These are phyloP conservation scores for Calameuta pallipes DNA, from an alignment of 2,888 invertebrate genomes.

Conservation along the genomic window DNA sequence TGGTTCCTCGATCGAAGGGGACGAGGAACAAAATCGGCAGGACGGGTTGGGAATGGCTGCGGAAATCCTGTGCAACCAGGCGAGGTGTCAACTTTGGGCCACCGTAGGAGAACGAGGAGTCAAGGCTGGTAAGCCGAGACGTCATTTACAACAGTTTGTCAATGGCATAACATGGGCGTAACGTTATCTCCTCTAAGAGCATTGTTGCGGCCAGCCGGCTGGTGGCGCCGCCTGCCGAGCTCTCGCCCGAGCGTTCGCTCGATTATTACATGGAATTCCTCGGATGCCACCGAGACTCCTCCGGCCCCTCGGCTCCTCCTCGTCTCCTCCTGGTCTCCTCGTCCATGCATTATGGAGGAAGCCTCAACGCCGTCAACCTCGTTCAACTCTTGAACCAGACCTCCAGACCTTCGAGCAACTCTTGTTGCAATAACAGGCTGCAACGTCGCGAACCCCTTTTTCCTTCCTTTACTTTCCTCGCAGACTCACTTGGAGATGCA, in stretches of 20 bases:
- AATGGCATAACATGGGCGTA: neutral
- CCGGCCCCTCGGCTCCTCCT: conserved; percentile 19
- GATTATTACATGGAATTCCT: conserved; percentile 65
- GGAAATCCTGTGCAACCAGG: neutral
- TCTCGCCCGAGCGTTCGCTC: conserved; percentile 50
- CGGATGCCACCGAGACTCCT: conserved; percentile 58
- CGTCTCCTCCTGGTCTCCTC: too few species aligned
- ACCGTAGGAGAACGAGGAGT: neutral
- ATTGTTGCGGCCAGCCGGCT: conserved; percentile 43
- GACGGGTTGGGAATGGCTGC: too few species aligned
- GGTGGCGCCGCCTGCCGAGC: conserved; percentile 59
- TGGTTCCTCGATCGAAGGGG: neutral
- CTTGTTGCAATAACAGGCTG: neutral
- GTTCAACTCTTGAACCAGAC: too few species aligned
- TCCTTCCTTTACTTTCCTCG: conserved; percentile 25
- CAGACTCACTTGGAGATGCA: neutral
- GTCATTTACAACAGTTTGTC: neutral
- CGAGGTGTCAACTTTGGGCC: neutral
- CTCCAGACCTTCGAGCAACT: neutral
- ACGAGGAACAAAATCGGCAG: neutral
- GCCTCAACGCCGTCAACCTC: neutral
- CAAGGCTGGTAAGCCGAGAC: neutral
- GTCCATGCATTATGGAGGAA: neutral
- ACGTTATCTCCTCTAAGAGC: conserved; percentile 9
- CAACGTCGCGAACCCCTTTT: conserved; percentile 18